Base-by-base conservation (phyloP, 1,140 invertebrate species). In the Formica exsecta region DNA sequence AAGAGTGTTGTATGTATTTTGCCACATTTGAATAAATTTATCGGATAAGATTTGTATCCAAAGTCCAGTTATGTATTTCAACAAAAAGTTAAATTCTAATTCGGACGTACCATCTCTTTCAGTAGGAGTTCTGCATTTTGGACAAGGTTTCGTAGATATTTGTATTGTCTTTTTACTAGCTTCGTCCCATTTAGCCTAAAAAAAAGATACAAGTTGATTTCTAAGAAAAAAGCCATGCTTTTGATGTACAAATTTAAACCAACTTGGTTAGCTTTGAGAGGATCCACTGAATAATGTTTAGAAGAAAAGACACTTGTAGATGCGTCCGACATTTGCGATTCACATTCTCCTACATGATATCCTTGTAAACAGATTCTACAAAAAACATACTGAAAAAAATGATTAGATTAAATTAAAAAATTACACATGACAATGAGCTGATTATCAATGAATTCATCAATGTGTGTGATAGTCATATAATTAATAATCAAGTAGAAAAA, bases 131-230 rank as follows among this genome's bases (percentile, higher is more conserved):
- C 97, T 96, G 94, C 98, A 99, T 90, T 97, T 97, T 2, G 98
- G 98, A 94, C 98, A 99, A 1, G 98, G 98, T 95, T 98, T 99
- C 13, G 97, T 98, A 7, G 96, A 97, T 79, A 97, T 96, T 95
- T 97, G 96, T 86, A 98, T 98, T 0, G 97, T 96, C 65, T 97
- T 96, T 91, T 96, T 96, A 80, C 96, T 97, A 41, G 97, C 97
- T 92, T 97, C 96, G 75, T 98, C 97, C 97, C 98, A 98, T 91
- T 97, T 96, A 16, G 97, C 97, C 95, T 97, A 16, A 85, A 71
- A 93, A 93, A 87, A 86, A 92, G 86, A 85, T 68, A 85, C 25
- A 75, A 64, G 6, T 61, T 88, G n/a, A 71, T 44, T 57, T 11
- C 0, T 4, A 11, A 54, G 36, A 57, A 32, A n/a, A 22, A 22